Percentiles rank a stretch among this genome's conserved stretches.
Conservation (phyloP, 2,888 invertebrate species). For the Cephalotes varians region DNA sequence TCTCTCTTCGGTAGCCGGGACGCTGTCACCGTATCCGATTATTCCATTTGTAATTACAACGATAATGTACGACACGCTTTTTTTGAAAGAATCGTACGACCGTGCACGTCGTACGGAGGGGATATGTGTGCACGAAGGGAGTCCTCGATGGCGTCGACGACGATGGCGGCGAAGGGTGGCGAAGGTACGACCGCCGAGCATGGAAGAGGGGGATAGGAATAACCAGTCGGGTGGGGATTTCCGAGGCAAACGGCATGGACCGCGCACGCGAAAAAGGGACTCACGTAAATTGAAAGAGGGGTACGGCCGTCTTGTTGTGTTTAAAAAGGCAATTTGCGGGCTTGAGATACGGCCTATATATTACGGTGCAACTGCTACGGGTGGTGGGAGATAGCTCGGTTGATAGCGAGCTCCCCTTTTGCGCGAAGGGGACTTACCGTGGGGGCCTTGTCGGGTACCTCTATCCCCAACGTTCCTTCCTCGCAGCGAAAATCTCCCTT, state of each 20-base stretch:
- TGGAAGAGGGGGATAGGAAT: constrained; percentile 6
- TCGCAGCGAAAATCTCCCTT: constrained; percentile 40
- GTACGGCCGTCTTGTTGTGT: constrained; percentile 84
- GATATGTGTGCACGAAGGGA: constrained; percentile 35
- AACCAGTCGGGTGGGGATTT: constrained; percentile 43
- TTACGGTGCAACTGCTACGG: constrained; percentile 78
- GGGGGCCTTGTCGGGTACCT: constrained; percentile 68
- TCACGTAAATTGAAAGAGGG: constrained; percentile 85
- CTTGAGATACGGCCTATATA: constrained; percentile 85
- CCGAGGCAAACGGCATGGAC: constrained; percentile 76
- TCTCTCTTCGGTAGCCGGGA: constrained; percentile 50
- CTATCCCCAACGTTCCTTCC: constrained; percentile 4
- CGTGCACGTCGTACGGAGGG: constrained; percentile 26
- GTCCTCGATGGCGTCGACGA: constrained; percentile 42
- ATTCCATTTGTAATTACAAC: constrained; percentile 66
- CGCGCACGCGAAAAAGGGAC: constrained; percentile 79
- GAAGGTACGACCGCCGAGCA: constrained; percentile 22
- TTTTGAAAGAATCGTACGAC: constrained; percentile 58
- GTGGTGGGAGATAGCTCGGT: constrained; percentile 83
- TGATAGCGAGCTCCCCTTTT: constrained; percentile 76
- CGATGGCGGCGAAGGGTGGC: constrained; percentile 23
- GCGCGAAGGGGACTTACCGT: constrained; percentile 64
- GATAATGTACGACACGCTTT: constrained; percentile 58
- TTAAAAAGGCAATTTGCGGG: constrained; percentile 85
- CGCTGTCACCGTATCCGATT: constrained; percentile 60